Base-by-base conservation (phyloP, 2,888 invertebrate genomes). In the Strigamia transsilvanica region DNA sequence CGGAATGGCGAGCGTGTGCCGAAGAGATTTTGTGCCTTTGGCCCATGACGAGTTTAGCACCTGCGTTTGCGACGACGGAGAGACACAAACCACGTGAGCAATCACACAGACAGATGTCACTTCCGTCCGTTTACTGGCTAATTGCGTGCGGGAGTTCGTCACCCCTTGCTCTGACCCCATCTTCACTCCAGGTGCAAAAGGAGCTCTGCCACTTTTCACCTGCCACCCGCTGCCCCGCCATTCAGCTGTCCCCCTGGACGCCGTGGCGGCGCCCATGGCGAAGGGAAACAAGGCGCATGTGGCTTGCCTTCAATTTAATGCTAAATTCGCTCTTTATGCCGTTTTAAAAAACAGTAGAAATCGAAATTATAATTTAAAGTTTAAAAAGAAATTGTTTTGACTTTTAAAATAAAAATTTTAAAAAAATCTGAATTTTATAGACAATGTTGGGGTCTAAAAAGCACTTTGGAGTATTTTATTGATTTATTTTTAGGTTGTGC, bases 181-280 rank as follows among this genome's bases (percentile, higher is more conserved):
- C 66, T 66, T 66, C 66, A 32, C 66, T 66, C 66, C 66, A 66
- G 66, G 66, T 66, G 66, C 66, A 66, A 51, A 51, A 51, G 27
- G 66, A 66, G 66, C 66, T 66, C 66, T 66, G 66, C 66, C 66
- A 66, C 66, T 66, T 66, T 66, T 66, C 66, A 66, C 66, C 66
- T 66, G 66, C 66, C 66, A 66, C 66, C 66, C 66, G 66, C 66
- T 66, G 66, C 66, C 66, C 32, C 66, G 66, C 66, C 66, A 66
- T 66, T 66, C 66, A 66, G 66, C 66, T 66, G 66, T 66, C 27
- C 66, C 66, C 66, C 66, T 66, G 66, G 27, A 66, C 66, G 66
- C 66, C 66, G 9, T 27, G 27, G 12, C 27, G 66, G 66, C 66
- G 66, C 66, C 66, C 66, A 66, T 10, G 66, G 66, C 66, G 23